Evolutionary conservation across 2,888 invertebrate genomes (phyloP), one percentile per base, ranked within the genome.

Genomic region (Morpho helenor): DNA sequence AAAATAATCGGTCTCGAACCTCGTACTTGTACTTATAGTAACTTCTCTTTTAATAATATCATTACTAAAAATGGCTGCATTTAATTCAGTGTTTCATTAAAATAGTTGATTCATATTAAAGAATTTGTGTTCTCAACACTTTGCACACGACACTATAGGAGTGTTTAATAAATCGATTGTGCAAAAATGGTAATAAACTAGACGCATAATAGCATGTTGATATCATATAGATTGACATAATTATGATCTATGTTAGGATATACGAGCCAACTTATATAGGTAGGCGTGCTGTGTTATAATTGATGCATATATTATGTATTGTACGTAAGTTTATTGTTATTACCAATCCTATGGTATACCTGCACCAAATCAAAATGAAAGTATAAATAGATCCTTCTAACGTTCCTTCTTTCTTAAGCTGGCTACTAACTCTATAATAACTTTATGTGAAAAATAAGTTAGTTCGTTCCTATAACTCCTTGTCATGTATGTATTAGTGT

Each of bases 121-220:
- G 39, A 16, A 9, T 48, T 40, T 40, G 52, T 43, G n/a, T 53
- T 59, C 31, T 51, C 51, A 41, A 47, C 42, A 43, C 43, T 60
- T 61, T 62, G 63, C 64, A 51, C 66, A 61, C 66, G 65, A 54
- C 56, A 60, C 62, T 43, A 39, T 54, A 50, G 52, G 43, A 57
- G 31, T 39, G 8, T 41, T 31, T 16, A 31, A 40, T 31, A 8
- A 47, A 45, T 46, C 57, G 42, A 43, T 61, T 49, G 61, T 61
- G 41, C 46, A 49, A 53, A 52, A 53, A 52, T 40, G 16, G 52
- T 48, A 49, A 44, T 39, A 54, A 64, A 58, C 55, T 59, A 58
- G 61, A 57, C 63, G 57, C 66, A 60, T 66, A 66, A 61, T 59
- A 53, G 58, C 58, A 64, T 59, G 49, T 51, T 23, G 56, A 64